Evolutionary conservation across 2,888 invertebrate genomes (phyloP), one percentile per base, ranked within the genome.

Genomic region (Sepiola atlantica): DNA sequence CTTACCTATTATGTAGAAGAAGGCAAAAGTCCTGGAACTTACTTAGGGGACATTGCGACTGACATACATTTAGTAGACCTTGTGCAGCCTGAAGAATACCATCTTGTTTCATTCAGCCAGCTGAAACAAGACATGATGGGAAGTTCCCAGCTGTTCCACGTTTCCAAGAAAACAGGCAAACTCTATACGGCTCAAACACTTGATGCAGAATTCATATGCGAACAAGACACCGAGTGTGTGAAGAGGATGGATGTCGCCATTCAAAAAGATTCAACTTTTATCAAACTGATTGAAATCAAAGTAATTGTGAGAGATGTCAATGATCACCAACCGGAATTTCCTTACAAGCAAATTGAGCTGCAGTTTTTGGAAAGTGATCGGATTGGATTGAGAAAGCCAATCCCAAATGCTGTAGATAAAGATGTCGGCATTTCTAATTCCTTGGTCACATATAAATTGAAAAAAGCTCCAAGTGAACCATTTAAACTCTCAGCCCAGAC

Each of bases 381-480:
- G 92, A 92, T 55, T 16, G 92, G 92, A 92, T n/a, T 92, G 24
- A 92, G 54, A 18, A 92, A 92, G 28, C 55, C 92, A 28, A 92
- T 92, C 45, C 92, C 92, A 10, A 92, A 92, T n/a, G 92, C 92
- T 28, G 28, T 92, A 45, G 92, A 92, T 54, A 55, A 28, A 6
- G 92, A 92, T n/a, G 92, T 92, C 28, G 92, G 92, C n/a, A 92
- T 92, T 55, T 92, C 55, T n/a, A 92, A 92, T 55, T 92, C 92
- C 20, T 20, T 55, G 28, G n/a, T 92, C 55, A 92, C 54, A 6
- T 92, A 92, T 12, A 54, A 45, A 55, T 35, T 92, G 20, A 92
- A 55, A 55, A 92, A 92, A 8, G 32, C 16, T 54, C 24, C 35
- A 45, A 28, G 54, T 28, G 55, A 92, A 45, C 92, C 92, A 18